phyloP scores from a whole-genome alignment of 2,888 invertebrate genomes.

The Euplexia lucipara region DNA sequence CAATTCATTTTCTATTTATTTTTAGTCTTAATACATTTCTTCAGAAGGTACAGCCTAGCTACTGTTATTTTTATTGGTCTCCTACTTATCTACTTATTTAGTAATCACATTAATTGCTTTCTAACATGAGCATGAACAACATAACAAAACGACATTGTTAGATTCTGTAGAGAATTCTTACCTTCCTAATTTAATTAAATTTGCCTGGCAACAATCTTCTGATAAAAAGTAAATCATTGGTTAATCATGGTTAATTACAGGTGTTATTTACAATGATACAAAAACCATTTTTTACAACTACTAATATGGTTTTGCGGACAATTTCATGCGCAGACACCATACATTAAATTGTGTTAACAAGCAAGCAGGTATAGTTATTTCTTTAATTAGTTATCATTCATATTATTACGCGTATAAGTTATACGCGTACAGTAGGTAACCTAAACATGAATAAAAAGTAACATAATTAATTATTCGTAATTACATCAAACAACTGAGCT shows the following conservation, averaged over 20 bases:
- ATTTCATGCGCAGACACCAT: not conserved
- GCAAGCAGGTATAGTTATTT: not conserved
- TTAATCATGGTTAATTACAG: constrained; percentile 7
- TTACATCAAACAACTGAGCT: not conserved
- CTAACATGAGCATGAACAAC: not conserved
- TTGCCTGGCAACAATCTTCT: not conserved
- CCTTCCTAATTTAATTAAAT: too few species aligned
- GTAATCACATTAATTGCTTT: not conserved
- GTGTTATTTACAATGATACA: constrained; percentile 9
- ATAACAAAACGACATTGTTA: not conserved
- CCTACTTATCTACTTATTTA: too few species aligned
- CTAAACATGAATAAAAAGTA: not conserved
- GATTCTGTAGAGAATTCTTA: too few species aligned
- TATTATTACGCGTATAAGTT: not conserved
- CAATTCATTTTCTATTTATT: too few species aligned
- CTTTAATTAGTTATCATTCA: not conserved
- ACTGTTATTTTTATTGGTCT: too few species aligned
- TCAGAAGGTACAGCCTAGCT: too few species aligned
- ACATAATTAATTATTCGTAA: constrained; percentile 4
- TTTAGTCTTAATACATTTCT: too few species aligned
- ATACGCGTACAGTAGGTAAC: not conserved
- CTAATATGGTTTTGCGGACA: not conserved
- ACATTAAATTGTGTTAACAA: not conserved
- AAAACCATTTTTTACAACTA: constrained; percentile 10
- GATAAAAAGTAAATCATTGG: not conserved